Evolutionary conservation across 2,797 vertebrate genomes (phyloP).

Genomic region (Bradypodion ventrale): DNA sequence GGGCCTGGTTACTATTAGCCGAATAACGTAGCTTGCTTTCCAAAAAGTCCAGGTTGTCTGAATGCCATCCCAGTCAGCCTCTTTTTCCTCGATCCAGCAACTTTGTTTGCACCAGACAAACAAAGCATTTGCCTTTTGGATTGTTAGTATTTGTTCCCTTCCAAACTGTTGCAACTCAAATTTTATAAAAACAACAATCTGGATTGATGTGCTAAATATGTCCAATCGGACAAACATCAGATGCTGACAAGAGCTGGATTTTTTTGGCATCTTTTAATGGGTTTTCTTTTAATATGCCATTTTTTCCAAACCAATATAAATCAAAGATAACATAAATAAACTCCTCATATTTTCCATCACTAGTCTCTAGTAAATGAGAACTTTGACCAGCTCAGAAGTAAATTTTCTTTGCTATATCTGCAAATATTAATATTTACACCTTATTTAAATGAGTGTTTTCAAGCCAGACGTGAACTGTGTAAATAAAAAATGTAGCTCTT

Average conservation of each 20-base stretch:
- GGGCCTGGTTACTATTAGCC: neutral
- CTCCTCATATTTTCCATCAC: conserved; percentile 28
- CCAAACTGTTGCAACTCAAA: conserved; percentile 62
- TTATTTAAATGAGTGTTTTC: conserved; percentile 9
- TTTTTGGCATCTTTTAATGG: conserved; percentile 67
- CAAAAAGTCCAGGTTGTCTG: conserved; percentile 55
- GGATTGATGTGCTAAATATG: conserved; percentile 78
- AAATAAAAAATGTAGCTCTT: neutral
- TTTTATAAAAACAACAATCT: conserved; percentile 70
- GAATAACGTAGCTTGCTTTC: conserved; percentile 36
- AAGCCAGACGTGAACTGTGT: neutral
- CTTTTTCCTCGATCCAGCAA: conserved; percentile 58
- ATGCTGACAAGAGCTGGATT: conserved; percentile 67
- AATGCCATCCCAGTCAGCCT: conserved; percentile 57
- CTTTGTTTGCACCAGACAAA: conserved; percentile 67
- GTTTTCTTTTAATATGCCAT: conserved; percentile 65
- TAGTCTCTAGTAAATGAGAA: neutral
- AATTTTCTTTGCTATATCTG: conserved; percentile 29
- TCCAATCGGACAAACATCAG: conserved; percentile 73
- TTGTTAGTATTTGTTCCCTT: conserved; percentile 66
- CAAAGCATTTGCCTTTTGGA: conserved; percentile 70
- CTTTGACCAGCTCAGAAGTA: conserved; percentile 32
- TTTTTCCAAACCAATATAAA: conserved; percentile 61
- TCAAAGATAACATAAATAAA: conserved; percentile 64
- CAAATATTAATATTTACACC: conserved; percentile 32